Conservation (phyloP, 1,140 invertebrate genomes). For the Drepana arcuata region DNA sequence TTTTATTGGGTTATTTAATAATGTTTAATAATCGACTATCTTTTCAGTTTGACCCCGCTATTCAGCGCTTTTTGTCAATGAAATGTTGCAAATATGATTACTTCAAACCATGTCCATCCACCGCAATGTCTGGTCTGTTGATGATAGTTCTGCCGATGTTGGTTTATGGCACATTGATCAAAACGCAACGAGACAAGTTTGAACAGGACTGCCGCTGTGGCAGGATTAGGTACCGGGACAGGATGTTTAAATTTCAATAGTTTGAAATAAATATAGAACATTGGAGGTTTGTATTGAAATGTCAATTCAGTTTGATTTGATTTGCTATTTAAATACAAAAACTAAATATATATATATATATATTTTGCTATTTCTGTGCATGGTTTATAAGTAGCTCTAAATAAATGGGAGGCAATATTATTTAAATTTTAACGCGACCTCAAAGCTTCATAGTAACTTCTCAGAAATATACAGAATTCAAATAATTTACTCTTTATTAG, state of each 20-base stretch:
- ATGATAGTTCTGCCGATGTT: constrained; percentile 73
- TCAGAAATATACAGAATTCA: too few relatives aligned
- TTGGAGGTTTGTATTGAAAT: too few relatives aligned
- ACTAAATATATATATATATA: constrained; percentile 5
- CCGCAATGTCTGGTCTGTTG: constrained; percentile 57
- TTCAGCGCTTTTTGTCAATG: constrained; percentile 79
- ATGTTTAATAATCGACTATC: too few relatives aligned
- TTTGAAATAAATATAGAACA: too few relatives aligned
- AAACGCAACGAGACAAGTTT: constrained; percentile 56
- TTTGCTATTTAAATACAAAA: constrained; percentile 2
- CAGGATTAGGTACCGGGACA: constrained; percentile 78
- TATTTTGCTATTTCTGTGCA: too few relatives aligned
- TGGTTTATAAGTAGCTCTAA: too few relatives aligned
- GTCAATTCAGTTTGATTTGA: too few relatives aligned
- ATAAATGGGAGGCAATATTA: too few relatives aligned
- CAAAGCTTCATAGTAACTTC: too few relatives aligned
- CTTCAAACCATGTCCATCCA: constrained; percentile 76
- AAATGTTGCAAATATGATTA: constrained; percentile 73
- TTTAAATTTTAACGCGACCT: too few relatives aligned
- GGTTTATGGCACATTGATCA: constrained; percentile 66
- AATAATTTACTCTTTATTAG: too few relatives aligned
- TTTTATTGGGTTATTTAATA: too few relatives aligned
- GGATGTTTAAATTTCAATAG: constrained; percentile 44
- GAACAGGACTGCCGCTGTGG: constrained; percentile 75
- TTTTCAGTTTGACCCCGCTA: constrained; percentile 81